Evolutionary conservation across 2,113 vertebrate species (phyloP), one percentile per base, ranked within the genome.

Genomic region (Aptenodytes forsteri): DNA sequence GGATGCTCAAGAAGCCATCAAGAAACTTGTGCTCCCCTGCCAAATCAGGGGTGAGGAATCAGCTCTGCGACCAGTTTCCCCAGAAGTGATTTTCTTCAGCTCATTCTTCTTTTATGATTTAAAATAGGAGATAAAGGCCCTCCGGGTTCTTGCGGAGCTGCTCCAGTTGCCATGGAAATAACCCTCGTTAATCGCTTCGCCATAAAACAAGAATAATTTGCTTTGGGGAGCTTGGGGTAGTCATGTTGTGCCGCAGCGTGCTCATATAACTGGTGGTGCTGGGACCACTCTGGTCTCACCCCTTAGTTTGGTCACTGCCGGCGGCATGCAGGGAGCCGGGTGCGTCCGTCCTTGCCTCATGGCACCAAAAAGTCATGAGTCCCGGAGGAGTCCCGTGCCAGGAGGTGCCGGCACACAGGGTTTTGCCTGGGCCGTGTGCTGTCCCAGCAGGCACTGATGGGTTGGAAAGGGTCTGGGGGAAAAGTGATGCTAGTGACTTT

Each of bases 141-240:
- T 61, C 62, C 16, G 36, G 72, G 46, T 76, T 89, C 82, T 42
- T 44, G 13, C 9, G 14, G 61, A 90, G 89, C 89, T 5, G 47
- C 89, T 89, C 77, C 2, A 3, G 96, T 98, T 98, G 62, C 89
- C 75, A 95, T 97, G 79, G 97, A 86, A 97, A 95, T 93, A 95
- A 94, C 92, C 96, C 87, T 88, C 1, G 0, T 86, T 96, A 86
- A 86, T 83, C 49, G 1, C 55, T 92, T 88, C 25, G 3, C 69
- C 73, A 65, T 65, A 56, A 89, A 95, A 44, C 47, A 81, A 78
- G 86, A 91, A 77, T 80, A 61, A 85, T 95, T 94, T 92, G 34
- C 78, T 82, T 44, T 71, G 66, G 34, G 47, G 38, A 92, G 25
- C 56, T 75, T 29, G 38, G 30, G 86, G 65, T 82, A 36, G 13